Percentiles rank a stretch among this genome's conserved stretches.
These are phyloP conservation scores for Paramacrobiotus metropolitanus DNA, from an alignment of 1,140 invertebrate species.

Conservation along the genomic window DNA sequence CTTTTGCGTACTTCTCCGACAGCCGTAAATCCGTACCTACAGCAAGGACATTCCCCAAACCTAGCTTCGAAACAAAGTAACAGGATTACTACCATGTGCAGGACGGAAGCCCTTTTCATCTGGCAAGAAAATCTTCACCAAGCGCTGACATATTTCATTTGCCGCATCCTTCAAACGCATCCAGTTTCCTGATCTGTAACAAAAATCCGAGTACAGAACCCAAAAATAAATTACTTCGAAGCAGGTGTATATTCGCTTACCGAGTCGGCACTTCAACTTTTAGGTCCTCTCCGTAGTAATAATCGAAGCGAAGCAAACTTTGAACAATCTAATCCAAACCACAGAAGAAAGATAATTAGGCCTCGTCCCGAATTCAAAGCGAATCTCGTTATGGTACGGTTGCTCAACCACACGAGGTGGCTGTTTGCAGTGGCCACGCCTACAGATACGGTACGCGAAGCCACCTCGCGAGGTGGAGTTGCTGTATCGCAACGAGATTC, in stretches of 20 bases:
- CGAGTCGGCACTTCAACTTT: constrained; percentile 21
- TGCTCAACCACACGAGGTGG: too few species aligned
- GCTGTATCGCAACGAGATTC: too few species aligned
- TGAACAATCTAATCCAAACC: constrained; percentile 21
- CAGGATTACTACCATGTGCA: constrained; percentile 20
- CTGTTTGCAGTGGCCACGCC: too few species aligned
- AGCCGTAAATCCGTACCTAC: constrained; percentile 13
- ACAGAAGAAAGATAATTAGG: constrained; percentile 14
- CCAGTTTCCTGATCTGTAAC: constrained; percentile 14
- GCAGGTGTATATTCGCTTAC: constrained; percentile 8
- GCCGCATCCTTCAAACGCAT: constrained; percentile 20
- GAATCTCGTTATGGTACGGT: neutral
- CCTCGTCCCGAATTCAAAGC: neutral
- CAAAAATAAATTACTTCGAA: neutral
- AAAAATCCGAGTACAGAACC: neutral
- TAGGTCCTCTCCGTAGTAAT: constrained; percentile 21
- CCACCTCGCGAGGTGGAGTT: too few species aligned
- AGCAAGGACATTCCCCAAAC: constrained; percentile 9
- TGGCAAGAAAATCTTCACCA: constrained; percentile 20
- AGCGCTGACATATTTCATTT: constrained; percentile 15
- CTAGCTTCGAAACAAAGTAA: neutral
- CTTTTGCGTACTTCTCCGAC: constrained; percentile 17
- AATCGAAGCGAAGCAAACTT: constrained; percentile 20
- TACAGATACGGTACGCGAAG: too few species aligned
- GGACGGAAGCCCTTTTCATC: constrained; percentile 18